These are phyloP conservation scores for Phorcus lineatus DNA, from an alignment of 2,888 invertebrate species.

Conservation along the genomic window DNA sequence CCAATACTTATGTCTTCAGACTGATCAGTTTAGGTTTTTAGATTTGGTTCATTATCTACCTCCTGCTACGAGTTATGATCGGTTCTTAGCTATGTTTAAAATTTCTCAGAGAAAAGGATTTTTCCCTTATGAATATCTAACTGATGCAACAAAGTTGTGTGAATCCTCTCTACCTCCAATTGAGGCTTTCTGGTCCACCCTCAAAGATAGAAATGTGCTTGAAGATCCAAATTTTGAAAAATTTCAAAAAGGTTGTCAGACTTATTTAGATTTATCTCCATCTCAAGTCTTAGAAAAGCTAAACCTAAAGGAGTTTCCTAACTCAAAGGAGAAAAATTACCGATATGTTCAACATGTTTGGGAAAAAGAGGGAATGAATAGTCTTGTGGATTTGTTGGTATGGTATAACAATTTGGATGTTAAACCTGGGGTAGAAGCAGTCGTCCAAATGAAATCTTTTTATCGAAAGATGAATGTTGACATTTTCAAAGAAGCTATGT, in stretches of 20 bases:
- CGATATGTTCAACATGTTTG: not conserved
- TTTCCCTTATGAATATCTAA: not conserved
- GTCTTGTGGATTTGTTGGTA: not conserved
- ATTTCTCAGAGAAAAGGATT: not conserved
- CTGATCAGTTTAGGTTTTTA: not conserved
- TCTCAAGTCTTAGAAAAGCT: not conserved
- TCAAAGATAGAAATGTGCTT: not conserved
- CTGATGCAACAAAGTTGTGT: too few species aligned
- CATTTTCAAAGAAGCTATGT: not conserved
- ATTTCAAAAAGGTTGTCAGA: not conserved
- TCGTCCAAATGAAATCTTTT: not conserved
- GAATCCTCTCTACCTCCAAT: not conserved
- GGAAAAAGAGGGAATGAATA: not conserved
- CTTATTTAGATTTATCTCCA: not conserved
- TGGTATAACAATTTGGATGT: not conserved
- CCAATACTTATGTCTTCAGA: not conserved
- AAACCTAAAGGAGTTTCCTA: not conserved
- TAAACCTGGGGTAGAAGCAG: not conserved
- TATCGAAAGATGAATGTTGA: not conserved
- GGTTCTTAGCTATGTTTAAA: not conserved
- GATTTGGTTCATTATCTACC: constrained; percentile 3
- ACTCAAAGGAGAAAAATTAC: not conserved
- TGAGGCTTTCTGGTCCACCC: not conserved
- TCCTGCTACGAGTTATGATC: not conserved
- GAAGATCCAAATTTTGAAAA: not conserved